Percentiles rank a stretch among this genome's conserved stretches.
Evolutionary conservation across 30 jellyfish, hydroid and myxozoan species (phyloP).

Genomic region (Phacellophora camtschatica): DNA sequence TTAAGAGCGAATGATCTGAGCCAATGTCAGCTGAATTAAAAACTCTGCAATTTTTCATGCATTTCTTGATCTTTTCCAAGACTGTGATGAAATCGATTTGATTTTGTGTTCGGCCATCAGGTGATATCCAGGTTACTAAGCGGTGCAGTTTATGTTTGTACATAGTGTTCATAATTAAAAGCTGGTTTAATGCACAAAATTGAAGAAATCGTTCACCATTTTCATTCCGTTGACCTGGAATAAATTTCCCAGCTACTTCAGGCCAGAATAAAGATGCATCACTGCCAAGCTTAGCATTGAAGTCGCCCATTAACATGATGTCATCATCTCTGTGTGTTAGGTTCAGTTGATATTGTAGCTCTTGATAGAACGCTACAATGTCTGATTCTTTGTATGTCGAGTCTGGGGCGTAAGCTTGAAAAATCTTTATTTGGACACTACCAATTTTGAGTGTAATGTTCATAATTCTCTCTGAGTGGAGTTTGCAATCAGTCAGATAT

Average conservation of each 20-base stretch:
- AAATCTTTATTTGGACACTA: background rate
- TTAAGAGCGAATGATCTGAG: slow-evolving; percentile 28
- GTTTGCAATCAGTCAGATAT: slow-evolving; percentile 1
- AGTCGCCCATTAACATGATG: slow-evolving; percentile 24
- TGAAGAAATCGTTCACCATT: slow-evolving; percentile 7
- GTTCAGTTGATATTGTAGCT: slow-evolving; percentile 12
- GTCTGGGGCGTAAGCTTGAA: slow-evolving; percentile 43
- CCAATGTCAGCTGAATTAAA: slow-evolving; percentile 26
- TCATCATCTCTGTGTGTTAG: background rate
- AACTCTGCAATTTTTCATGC: slow-evolving; percentile 6
- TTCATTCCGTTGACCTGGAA: background rate
- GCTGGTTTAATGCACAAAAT: slow-evolving; percentile 25
- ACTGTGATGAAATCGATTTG: slow-evolving; percentile 1
- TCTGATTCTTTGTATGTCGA: slow-evolving; percentile 11
- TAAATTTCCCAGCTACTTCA: slow-evolving; percentile 22
- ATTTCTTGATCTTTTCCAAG: background rate
- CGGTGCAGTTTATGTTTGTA: slow-evolving; percentile 6
- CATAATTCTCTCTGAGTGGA: slow-evolving; percentile 8
- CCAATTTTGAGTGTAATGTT: background rate
- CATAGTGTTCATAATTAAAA: slow-evolving; percentile 18
- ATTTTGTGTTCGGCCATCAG: background rate
- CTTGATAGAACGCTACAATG: slow-evolving; percentile 15
- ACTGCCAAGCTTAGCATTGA: slow-evolving; percentile 31
- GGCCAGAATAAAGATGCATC: slow-evolving; percentile 22
- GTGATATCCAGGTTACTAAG: slow-evolving; percentile 23